Percentiles rank a stretch among this genome's conserved stretches.
These are phyloP conservation scores for Scaptomyza cyrtandrae DNA, from an alignment of 2,888 invertebrate genomes.

Conservation along the genomic window DNA sequence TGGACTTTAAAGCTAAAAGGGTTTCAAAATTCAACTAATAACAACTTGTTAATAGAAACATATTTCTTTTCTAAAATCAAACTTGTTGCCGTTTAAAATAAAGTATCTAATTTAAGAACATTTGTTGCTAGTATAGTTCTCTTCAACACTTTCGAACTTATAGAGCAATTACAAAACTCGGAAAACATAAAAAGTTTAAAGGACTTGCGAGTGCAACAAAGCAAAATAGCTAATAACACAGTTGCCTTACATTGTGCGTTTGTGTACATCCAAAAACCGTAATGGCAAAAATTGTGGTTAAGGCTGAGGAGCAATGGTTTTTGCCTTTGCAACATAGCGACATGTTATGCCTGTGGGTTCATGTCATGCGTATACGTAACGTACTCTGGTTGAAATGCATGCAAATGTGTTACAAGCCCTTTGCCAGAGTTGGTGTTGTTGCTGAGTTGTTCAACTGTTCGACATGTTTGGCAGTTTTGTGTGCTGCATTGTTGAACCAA, in stretches of 20 bases:
- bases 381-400: conserved; percentile 20
- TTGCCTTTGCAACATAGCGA: conserved; percentile 13
- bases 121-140: background rate
- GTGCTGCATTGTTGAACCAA: background rate
- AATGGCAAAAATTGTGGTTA: conserved; percentile 12
- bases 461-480: conserved; percentile 19
- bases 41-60: too few species aligned
- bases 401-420: conserved; percentile 9
- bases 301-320: conserved; percentile 1
- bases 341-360: conserved; percentile 47
- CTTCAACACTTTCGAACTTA: background rate
- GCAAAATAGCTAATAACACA: conserved; percentile 7
- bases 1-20: too few species aligned
- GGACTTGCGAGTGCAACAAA: conserved; percentile 1
- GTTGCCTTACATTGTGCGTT: background rate
- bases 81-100: too few species aligned
- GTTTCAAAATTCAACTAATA: background rate
- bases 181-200: background rate
- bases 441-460: conserved; percentile 5
- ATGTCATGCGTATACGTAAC: conserved; percentile 65
- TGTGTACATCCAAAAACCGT: conserved; percentile 3
- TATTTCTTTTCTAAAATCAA: too few species aligned
- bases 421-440: background rate
- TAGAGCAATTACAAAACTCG: background rate
- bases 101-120: too few species aligned